Conservation (phyloP, 2,888 invertebrate species). For the Zele albiditarsus region DNA sequence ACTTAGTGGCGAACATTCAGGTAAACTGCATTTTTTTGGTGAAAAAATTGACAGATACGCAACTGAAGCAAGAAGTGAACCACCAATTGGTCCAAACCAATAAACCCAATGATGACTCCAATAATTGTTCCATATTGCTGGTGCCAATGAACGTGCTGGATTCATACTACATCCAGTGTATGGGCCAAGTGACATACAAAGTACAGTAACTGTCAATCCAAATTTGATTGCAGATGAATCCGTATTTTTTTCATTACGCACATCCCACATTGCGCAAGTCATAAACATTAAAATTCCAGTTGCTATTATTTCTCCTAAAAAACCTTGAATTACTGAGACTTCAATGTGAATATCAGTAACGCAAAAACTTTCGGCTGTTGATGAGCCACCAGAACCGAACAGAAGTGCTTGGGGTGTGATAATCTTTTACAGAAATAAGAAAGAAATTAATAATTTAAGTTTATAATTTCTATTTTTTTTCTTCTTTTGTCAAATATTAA, state of each 20-base stretch:
- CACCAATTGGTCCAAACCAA: conserved; percentile 79
- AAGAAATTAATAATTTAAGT: not conserved
- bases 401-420: conserved; percentile 62
- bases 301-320: conserved; percentile 79
- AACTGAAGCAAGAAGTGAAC: conserved; percentile 70
- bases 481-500: not conserved
- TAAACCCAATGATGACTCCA: conserved; percentile 83
- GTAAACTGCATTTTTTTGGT: conserved; percentile 13
- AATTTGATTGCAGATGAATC: conserved; percentile 81
- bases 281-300: conserved; percentile 80
- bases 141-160: conserved; percentile 82
- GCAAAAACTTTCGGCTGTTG: conserved; percentile 51
- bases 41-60: conserved; percentile 69
- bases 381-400: conserved; percentile 28
- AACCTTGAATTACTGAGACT: conserved; percentile 72
- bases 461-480: not conserved
- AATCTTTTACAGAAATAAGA: conserved; percentile 56
- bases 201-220: conserved; percentile 79
- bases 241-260: conserved; percentile 78
- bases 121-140: conserved; percentile 80
- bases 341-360: conserved; percentile 53
- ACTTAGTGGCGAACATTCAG: conserved; percentile 35
- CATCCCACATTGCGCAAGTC: conserved; percentile 83
- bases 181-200: conserved; percentile 80
- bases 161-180: conserved; percentile 84